Conservation (phyloP, 2,113 vertebrate species). For the Clarias gariepinus region DNA sequence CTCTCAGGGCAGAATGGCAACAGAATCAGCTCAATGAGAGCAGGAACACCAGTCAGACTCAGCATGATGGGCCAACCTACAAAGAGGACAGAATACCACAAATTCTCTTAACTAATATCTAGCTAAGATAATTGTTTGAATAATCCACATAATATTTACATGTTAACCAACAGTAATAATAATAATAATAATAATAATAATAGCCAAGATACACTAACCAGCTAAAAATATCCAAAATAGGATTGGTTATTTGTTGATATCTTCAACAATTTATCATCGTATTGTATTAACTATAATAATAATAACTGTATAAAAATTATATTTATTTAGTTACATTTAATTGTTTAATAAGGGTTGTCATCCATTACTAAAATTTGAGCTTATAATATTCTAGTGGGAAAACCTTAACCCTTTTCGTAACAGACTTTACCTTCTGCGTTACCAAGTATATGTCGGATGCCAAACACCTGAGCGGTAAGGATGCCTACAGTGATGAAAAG, state of each 20-base stretch:
- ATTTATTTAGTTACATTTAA: not conserved
- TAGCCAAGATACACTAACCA: not conserved
- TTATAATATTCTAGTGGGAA: not conserved
- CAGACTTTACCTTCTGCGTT: constrained; percentile 70
- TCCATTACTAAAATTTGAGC: not conserved
- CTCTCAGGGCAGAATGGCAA: constrained; percentile 91
- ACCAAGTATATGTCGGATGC: constrained; percentile 79
- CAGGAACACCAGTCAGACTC: constrained; percentile 84
- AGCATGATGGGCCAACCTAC: constrained; percentile 89
- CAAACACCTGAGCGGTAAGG: constrained; percentile 85
- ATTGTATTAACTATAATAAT: not conserved
- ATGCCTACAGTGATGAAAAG: constrained; percentile 93
- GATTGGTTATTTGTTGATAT: not conserved
- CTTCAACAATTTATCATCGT: not conserved
- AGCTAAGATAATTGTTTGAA: not conserved
- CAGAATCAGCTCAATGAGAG: constrained; percentile 75
- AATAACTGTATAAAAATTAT: not conserved
- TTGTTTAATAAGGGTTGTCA: not conserved
- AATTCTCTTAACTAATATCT: not conserved
- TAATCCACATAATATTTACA: not conserved
- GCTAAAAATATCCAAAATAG: no score
- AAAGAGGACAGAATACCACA: constrained; percentile 28
- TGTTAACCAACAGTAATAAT: not conserved
- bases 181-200: not conserved
- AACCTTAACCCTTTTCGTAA: not conserved